These are phyloP conservation scores for Pachyseris speciosa DNA, from an alignment of 64 coral and sea anemone species.

Conservation along the genomic window DNA sequence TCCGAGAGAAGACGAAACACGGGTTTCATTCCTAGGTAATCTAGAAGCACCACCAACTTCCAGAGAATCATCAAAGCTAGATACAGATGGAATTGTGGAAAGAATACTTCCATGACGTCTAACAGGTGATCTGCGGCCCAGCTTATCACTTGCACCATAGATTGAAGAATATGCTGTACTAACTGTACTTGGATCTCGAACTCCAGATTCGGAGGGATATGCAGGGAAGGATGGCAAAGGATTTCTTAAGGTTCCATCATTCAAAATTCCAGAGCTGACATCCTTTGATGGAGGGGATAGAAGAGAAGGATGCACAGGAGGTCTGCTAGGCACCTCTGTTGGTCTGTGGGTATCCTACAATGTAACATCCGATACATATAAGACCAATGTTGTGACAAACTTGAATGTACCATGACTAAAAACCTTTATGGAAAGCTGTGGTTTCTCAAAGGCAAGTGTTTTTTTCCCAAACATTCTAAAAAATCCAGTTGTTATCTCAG, in stretches of 20 bases:
- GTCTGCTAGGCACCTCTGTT: not conserved
- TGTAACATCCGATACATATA: not conserved
- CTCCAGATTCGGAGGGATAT: not conserved
- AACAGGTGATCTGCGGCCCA: not conserved
- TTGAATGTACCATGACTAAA: no score
- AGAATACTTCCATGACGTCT: slow-evolving; percentile 11
- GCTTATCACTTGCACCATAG: not conserved
- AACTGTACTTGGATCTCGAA: not conserved
- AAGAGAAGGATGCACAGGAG: not conserved
- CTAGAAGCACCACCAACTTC: slow-evolving; percentile 55
- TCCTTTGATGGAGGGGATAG: slow-evolving; percentile 37
- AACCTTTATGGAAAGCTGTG: no score
- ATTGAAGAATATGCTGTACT: not conserved
- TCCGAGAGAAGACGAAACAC: slow-evolving; percentile 24
- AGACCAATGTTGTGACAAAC: no score
- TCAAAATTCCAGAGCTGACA: not conserved
- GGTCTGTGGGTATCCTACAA: not conserved
- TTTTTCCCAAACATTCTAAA: no score
- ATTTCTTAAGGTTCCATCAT: not conserved
- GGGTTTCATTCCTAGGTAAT: not conserved
- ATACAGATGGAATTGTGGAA: slow-evolving; percentile 6
- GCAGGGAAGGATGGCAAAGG: not conserved
- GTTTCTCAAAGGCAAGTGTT: no score
- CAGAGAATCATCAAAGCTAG: slow-evolving; percentile 85
- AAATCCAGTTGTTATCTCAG: no score